Evolutionary conservation across 2,113 vertebrate genomes (phyloP), one percentile per base, ranked within the genome.

Genomic region (Pygoscelis antarcticus): DNA sequence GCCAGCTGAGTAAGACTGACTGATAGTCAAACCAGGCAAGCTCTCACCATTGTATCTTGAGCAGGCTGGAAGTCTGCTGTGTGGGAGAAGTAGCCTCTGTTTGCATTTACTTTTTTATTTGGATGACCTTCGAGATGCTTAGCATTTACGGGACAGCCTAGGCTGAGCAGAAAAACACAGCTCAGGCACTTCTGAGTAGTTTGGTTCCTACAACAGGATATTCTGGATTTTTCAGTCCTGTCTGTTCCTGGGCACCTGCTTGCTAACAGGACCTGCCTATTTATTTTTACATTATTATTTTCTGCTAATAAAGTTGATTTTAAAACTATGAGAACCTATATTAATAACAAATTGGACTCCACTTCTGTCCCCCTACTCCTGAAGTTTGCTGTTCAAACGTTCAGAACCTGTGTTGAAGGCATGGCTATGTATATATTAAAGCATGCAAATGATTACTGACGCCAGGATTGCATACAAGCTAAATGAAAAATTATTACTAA

Each of bases 61-160:
- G 49, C 70, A 66, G 60, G 64, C 85, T 92, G n/a, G 25, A 87
- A 83, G 51, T 68, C 76, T 96, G 90, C 82, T 49, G 32, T n/a
- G 47, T 71, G 57, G 51, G 86, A 94, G 71, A 89, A 83, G 44
- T 40, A 87, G 40, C 60, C 66, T 84, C 85, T 86, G 75, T 88
- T 93, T 82, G 90, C 85, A 66, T 90, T 93, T 84, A 54, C 38
- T 95, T 95, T 95, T 91, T 77, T 91, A 70, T 85, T 92, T 87
- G 60, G 34, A 83, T 47, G 23, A 77, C 77, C 65, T 95, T 93
- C 11, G 8, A 87, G 81, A 71, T 87, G 47, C 70, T 91, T 79
- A 82, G 47, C 55, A 44, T 93, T 93, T 94, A 83, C 84, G 57
- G 46, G 40, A 79, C 74, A 89, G 77, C 65, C n/a, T 68, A 47